Evolutionary conservation across 2,113 vertebrate genomes (phyloP).

Genomic region (Lophura nycthemera): DNA sequence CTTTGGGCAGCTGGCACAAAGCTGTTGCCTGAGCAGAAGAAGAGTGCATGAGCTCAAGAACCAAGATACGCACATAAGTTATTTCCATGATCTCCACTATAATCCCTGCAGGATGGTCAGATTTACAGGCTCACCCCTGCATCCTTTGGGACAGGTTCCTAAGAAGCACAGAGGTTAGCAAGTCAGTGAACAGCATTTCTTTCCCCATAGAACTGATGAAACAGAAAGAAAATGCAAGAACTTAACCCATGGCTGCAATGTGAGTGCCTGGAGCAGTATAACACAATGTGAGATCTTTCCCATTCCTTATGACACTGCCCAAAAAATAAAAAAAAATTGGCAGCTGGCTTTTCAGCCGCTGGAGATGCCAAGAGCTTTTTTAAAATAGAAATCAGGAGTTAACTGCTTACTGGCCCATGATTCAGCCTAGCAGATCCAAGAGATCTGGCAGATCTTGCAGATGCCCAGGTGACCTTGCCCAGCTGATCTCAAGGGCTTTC

Average conservation of each 20-base stretch:
- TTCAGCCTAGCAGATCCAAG: accelerated
- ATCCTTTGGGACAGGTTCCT: accelerated
- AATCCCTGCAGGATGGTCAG: accelerated
- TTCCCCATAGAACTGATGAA: background rate
- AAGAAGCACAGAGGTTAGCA: background rate
- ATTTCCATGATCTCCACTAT: background rate
- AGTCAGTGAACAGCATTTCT: background rate
- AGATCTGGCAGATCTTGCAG: background rate
- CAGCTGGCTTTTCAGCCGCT: background rate
- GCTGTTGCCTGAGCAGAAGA: background rate
- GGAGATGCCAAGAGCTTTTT: background rate
- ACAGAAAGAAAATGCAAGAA: background rate
- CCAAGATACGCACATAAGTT: accelerated
- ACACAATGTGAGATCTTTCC: background rate
- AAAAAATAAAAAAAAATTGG: background rate
- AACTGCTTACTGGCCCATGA: background rate
- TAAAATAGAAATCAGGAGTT: background rate
- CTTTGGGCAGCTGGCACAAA: accelerated
- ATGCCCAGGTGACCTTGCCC: background rate
- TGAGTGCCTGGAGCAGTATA: background rate
- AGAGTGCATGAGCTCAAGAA: background rate
- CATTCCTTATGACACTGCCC: background rate
- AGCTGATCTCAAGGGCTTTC: background rate
- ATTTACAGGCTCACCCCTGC: no score
- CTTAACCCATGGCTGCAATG: background rate